These are phyloP conservation scores for Lanistes nyassanus DNA, from an alignment of 1,140 invertebrate species.

Conservation along the genomic window DNA sequence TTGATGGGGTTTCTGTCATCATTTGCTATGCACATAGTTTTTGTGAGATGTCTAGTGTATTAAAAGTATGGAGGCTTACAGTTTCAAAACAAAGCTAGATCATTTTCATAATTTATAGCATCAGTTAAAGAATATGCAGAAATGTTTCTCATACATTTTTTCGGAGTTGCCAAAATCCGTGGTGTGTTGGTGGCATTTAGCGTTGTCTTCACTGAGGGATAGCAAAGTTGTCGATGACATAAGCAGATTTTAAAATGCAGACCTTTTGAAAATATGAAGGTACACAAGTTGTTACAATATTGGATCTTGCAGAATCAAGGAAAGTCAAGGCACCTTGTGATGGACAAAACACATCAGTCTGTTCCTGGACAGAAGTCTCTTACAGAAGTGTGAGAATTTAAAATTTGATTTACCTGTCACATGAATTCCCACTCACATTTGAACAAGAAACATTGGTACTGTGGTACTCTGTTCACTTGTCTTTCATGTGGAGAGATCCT, in stretches of 20 bases:
- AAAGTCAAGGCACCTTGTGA: conserved; percentile 9
- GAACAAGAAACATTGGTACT: too few species aligned
- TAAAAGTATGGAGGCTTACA: too few species aligned
- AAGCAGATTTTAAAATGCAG: neutral
- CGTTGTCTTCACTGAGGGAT: neutral
- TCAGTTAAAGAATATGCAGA: too few species aligned
- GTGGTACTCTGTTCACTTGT: too few species aligned
- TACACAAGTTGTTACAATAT: neutral
- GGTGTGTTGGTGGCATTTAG: neutral
- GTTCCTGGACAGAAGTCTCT: conserved; percentile 15
- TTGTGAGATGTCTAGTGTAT: too few species aligned
- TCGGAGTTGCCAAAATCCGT: neutral
- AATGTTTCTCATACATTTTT: neutral
- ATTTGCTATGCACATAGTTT: too few species aligned
- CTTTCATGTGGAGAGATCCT: neutral
- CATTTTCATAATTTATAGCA: too few species aligned
- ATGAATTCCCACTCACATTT: too few species aligned
- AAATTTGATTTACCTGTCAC: too few species aligned
- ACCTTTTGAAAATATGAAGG: neutral
- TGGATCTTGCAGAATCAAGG: conserved; percentile 6
- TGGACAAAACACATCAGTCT: neutral
- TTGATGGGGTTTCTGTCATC: neutral
- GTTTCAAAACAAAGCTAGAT: too few species aligned
- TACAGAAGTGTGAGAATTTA: conserved; percentile 22
- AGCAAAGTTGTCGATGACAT: neutral